phyloP scores from a whole-genome alignment of 2,113 vertebrate species.

The Lepus europaeus region DNA sequence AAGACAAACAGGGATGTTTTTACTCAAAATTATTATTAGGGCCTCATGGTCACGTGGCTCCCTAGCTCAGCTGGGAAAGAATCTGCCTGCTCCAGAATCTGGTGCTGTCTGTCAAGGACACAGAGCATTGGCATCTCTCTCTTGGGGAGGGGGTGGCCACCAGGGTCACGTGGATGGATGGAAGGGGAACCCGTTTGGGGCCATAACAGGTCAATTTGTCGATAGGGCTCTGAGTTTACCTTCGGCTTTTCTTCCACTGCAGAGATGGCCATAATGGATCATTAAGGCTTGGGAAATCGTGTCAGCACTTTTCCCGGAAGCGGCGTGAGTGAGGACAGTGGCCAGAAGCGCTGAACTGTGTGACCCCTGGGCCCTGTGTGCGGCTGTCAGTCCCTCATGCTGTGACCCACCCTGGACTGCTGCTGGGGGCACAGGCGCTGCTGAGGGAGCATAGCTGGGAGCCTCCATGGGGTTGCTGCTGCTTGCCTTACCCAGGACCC shows the following conservation, averaged over 20 bases:
- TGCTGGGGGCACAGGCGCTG: accelerated
- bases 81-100: slow-evolving; percentile 16
- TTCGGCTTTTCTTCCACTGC: slow-evolving; percentile 63
- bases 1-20: no score
- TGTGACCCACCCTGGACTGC: accelerated
- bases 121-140: not conserved
- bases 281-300: not conserved
- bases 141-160: no score
- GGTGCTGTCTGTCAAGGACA: slow-evolving; percentile 71
- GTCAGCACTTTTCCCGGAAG: not conserved
- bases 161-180: not conserved
- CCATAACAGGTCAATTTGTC: slow-evolving; percentile 19
- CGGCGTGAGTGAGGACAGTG: accelerated
- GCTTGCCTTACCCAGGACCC: accelerated
- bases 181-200: slow-evolving; percentile 21
- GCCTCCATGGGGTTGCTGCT: accelerated
- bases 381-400: accelerated
- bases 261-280: not conserved
- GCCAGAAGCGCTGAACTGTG: accelerated
- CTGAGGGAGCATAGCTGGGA: accelerated
- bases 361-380: not conserved
- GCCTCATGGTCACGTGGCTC: not conserved
- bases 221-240: slow-evolving; percentile 12
- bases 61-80: slow-evolving; percentile 23
- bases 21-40: accelerated